Evolutionary conservation across 2,797 vertebrate genomes (phyloP), one percentile per base, ranked within the genome.

Genomic region (Spinus olivaceus): DNA sequence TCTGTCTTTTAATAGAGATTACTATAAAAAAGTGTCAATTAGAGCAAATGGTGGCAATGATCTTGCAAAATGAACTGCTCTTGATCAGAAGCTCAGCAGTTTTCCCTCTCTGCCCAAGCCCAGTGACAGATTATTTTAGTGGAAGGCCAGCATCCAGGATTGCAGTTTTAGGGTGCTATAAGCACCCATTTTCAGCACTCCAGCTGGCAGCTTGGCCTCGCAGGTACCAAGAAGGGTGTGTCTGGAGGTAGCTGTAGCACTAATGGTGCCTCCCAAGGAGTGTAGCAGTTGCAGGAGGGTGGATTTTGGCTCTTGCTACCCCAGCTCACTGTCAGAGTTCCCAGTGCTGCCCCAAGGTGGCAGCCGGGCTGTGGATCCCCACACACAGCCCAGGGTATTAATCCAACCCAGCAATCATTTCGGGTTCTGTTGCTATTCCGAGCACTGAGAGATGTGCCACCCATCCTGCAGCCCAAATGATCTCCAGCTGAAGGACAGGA

Each of bases 401-500:
- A 57, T 10, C 46, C 41, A 27, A 42, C 12, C 39, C 66, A 46
- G 47, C 74, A 39, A 7, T 65, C 22, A 8, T 69, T 81, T 51
- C 76, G 56, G 73, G 47, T 35, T 41, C 27, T 24, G 1, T 28
- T 56, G 24, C n/a, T 54, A 8, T 57, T 57, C 73, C 5, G 1
- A 61, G 66, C 50, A 5, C 27, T 37, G 27, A 51, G 61, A 46
- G 84, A 69, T 14, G 14, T 53, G 61, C 54, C 86, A 81, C 90
- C 59, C 73, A 15, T 69, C 49, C 72, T 57, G 72, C 72, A 90
- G 88, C 67, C 51, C 77, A 37, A 27, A 4, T 35, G 23, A 64
- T 78, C 70, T 88, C 66, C 90, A 88, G 67, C 56, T 47, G 67
- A 74, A 87, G 57, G 79, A 80, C 27, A 41, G 71, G 44, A 53